A percentile compares a stretch with the other conserved stretches of the same genome.
Evolutionary conservation across 1,140 invertebrate genomes (phyloP).

Genomic region (Drosophila nebulosa): DNA sequence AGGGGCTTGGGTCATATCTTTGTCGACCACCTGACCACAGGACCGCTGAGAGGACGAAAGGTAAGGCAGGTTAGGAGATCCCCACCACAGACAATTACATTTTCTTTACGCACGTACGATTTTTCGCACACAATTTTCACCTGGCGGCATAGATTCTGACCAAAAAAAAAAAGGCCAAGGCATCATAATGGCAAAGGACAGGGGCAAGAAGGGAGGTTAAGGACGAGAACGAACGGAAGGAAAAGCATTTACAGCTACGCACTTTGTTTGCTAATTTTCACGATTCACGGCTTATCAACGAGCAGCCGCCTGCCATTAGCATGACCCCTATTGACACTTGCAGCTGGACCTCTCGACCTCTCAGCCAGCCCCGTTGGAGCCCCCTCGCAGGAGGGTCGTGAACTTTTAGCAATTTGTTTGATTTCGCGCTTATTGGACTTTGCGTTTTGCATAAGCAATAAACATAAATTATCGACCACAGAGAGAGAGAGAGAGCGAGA

Average conservation of each 20-base stretch:
- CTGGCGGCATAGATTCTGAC: constrained; percentile 33
- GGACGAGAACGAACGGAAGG: constrained; percentile 23
- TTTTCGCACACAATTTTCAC: constrained; percentile 79
- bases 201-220: neutral
- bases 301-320: constrained; percentile 57
- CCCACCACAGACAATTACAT: constrained; percentile 64
- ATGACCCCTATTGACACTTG: constrained; percentile 29
- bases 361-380: neutral
- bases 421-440: constrained; percentile 72
- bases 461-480: constrained; percentile 68
- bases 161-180: constrained; percentile 10
- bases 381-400: neutral
- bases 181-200: constrained; percentile 28
- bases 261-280: constrained; percentile 72
- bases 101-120: constrained; percentile 74
- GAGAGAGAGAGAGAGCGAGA: neutral
- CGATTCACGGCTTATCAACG: constrained; percentile 60
- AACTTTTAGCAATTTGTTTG: constrained; percentile 75
- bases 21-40: constrained; percentile 64
- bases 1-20: constrained; percentile 58
- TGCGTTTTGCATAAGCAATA: constrained; percentile 76
- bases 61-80: neutral
- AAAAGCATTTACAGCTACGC: constrained; percentile 72
- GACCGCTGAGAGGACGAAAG: neutral
- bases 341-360: constrained; percentile 1